Percentiles rank a stretch among this genome's conserved stretches.
Conservation (phyloP, 2,888 invertebrate genomes). For the Alsophila aescularia region DNA sequence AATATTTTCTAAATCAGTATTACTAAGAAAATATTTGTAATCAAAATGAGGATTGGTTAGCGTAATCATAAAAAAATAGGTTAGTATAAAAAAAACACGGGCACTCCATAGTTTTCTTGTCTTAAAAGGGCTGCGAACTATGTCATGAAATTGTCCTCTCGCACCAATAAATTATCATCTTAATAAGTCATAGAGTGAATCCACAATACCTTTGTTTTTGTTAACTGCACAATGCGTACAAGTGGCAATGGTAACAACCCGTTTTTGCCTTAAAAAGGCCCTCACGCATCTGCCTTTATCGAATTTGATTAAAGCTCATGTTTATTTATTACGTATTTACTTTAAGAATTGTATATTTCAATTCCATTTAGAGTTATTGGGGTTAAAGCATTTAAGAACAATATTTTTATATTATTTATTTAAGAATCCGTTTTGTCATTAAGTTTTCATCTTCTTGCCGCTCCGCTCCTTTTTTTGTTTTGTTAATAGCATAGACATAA, state of each 20-base stretch:
- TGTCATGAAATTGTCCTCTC: conserved; percentile 68
- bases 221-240: conserved; percentile 45
- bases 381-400: background rate
- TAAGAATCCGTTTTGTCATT: no score
- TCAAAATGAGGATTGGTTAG: no score
- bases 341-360: conserved; percentile 53
- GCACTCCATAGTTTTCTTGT: conserved; percentile 3
- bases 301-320: conserved; percentile 83
- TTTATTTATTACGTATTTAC: conserved; percentile 77
- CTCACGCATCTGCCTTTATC: conserved; percentile 77
- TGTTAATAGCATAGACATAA: no score
- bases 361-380: conserved; percentile 44
- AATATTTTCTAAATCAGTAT: no score
- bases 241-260: conserved; percentile 69
- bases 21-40: no score
- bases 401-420: background rate
- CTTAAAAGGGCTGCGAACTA: conserved; percentile 11
- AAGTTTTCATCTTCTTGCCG: no score
- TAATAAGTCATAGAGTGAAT: conserved; percentile 82
- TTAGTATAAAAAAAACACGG: background rate
- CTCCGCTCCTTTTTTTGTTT: no score
- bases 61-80: background rate
- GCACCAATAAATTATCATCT: conserved; percentile 80
- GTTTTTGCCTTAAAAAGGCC: conserved; percentile 75
- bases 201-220: conserved; percentile 77